Evolutionary conservation across 2,888 invertebrate genomes (phyloP).

Genomic region (Athetis lepigone): DNA sequence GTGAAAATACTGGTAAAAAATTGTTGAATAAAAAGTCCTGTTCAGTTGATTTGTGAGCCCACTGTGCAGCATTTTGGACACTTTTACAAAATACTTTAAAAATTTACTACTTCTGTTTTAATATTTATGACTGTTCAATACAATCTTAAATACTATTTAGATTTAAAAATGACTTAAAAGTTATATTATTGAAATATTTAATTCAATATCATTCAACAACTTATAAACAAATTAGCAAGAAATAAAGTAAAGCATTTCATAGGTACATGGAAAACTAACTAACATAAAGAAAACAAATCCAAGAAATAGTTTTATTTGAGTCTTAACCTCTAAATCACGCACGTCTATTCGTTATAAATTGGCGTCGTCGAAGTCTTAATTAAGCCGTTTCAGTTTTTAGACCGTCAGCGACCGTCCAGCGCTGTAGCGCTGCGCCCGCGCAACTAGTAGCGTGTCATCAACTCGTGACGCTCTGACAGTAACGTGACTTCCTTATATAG

Average conservation of each 20-base stretch:
- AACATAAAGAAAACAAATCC: conserved; percentile 19
- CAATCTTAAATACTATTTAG: no score
- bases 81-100: no score
- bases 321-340: conserved; percentile 40
- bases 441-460: conserved; percentile 30
- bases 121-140: no score
- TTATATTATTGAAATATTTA: no score
- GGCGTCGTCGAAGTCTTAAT: conserved; percentile 49
- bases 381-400: conserved; percentile 54
- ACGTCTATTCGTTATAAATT: conserved; percentile 54
- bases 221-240: no score
- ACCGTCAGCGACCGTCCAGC: conserved; percentile 22
- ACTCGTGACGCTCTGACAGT: conserved; percentile 38
- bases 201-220: no score
- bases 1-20: neutral
- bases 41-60: no score
- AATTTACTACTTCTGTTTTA: no score
- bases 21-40: no score
- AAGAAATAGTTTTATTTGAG: conserved; percentile 24
- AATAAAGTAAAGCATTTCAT: no score
- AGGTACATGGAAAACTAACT: neutral
- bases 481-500: conserved; percentile 51
- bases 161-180: no score
- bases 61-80: no score
- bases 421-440: conserved; percentile 14